phyloP scores from a whole-genome alignment of 2,113 vertebrate genomes.

The Sphyrna mokarran region DNA sequence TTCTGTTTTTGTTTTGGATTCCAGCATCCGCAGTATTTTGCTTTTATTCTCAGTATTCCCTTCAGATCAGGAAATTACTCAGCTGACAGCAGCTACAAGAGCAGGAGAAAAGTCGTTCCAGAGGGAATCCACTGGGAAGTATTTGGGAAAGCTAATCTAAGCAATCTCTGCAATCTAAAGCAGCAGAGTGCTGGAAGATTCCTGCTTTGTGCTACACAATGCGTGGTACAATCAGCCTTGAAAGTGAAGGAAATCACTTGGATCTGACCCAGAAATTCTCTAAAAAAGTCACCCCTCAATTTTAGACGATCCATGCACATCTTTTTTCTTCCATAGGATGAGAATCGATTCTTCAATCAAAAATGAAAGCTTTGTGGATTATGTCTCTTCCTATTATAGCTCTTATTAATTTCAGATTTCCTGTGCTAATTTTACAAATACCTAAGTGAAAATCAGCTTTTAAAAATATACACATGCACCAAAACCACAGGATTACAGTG shows the following conservation, averaged over 20 bases:
- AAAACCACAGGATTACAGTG: background rate
- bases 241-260: constrained; percentile 23
- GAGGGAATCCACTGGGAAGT: constrained; percentile 2
- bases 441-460: background rate
- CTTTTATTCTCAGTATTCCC: background rate
- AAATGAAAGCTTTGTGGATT: background rate
- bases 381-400: background rate
- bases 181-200: background rate
- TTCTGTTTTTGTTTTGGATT: too few relatives aligned
- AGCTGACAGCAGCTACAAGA: background rate
- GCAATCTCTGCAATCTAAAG: background rate
- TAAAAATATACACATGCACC: too few relatives aligned
- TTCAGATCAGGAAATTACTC: constrained; percentile 15
- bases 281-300: background rate
- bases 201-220: background rate
- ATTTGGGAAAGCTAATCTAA: background rate
- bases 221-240: background rate
- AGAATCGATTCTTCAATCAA: background rate
- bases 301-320: background rate
- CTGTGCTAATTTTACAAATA: background rate
- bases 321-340: background rate
- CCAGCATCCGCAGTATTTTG: too few relatives aligned
- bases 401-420: background rate
- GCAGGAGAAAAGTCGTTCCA: background rate
- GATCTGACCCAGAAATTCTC: background rate